phyloP scores from a whole-genome alignment of 2,113 vertebrate species.

The Rafetus swinhoei region DNA sequence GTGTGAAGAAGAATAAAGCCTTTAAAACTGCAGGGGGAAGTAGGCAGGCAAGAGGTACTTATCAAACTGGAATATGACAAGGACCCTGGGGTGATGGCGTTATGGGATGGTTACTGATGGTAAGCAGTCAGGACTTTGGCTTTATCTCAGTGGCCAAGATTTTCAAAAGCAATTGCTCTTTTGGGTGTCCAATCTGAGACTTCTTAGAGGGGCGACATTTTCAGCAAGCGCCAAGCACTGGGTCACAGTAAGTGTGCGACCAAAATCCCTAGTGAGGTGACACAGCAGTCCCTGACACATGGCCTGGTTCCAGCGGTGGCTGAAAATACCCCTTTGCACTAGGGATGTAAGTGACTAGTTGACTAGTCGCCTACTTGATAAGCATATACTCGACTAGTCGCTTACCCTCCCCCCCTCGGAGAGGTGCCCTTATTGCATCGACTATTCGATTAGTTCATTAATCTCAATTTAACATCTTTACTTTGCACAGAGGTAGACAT shows the following conservation, averaged over 20 bases:
- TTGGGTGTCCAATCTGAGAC: not conserved
- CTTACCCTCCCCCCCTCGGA: no score
- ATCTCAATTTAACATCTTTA: no score
- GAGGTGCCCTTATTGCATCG: no score
- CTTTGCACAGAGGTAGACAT: not conserved
- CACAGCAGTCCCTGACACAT: not conserved
- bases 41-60: not conserved
- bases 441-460: no score
- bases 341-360: no score
- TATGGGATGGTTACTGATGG: not conserved
- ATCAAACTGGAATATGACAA: not conserved
- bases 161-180: not conserved
- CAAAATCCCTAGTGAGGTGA: not conserved
- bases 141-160: not conserved
- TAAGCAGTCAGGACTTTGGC: not conserved
- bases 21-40: not conserved
- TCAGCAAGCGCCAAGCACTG: not conserved
- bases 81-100: not conserved
- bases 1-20: not conserved
- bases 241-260: not conserved
- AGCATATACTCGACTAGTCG: no score
- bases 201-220: not conserved
- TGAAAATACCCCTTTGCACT: not conserved
- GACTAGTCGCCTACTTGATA: no score
- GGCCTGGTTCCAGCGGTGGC: not conserved